Evolutionary conservation across 1,140 invertebrate genomes (phyloP), one percentile per base, ranked within the genome.

Genomic region (Metaphire vulgaris): DNA sequence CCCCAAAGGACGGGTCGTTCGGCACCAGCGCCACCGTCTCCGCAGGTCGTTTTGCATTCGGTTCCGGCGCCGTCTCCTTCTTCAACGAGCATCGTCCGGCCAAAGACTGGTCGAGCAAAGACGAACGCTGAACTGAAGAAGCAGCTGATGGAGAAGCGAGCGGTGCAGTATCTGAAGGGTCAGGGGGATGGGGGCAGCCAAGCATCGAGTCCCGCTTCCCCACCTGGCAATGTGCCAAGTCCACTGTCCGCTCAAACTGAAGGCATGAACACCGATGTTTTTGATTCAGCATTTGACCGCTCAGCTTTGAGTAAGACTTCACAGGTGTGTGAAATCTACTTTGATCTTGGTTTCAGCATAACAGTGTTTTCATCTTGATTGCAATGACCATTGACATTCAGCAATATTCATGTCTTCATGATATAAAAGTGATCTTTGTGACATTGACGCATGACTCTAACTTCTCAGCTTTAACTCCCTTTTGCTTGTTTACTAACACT

Each of bases 111-210:
- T 1, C 32, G 76, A 2, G 72, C 76, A 1, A 74, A 74, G 64
- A 77, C 76, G n/a, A 77, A 77, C 26, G 76, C 71, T 21, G 72
- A 77, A 33, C 32, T 77, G 14, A 77, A 77, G 72, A 77, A 77
- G 33, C 76, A 77, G 72, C 65, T 77, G 71, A 67, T 69, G 76
- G 72, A 77, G 56, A 77, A 77, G 66, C 66, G 72, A 33, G 72
- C 71, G 21, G 56, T n/a, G n/a, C 66, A 69, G 26, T 66, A 69
- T 16, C 56, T 69, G n/a, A 34, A 31, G 56, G 33, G 33, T 21
- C 33, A 65, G 12, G 33, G 67, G 30, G 33, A 41, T 21, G 56
- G 33, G 6, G 28, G 33, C 16, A 69, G 33, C 74, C 33, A 41
- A 0, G 72, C 72, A 0, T 69, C 74, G 28, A 41, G 33, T 15